A percentile compares a stretch with the other conserved stretches of the same genome.
phyloP scores from a whole-genome alignment of 2,888 invertebrate genomes.

The Amiota minor region DNA sequence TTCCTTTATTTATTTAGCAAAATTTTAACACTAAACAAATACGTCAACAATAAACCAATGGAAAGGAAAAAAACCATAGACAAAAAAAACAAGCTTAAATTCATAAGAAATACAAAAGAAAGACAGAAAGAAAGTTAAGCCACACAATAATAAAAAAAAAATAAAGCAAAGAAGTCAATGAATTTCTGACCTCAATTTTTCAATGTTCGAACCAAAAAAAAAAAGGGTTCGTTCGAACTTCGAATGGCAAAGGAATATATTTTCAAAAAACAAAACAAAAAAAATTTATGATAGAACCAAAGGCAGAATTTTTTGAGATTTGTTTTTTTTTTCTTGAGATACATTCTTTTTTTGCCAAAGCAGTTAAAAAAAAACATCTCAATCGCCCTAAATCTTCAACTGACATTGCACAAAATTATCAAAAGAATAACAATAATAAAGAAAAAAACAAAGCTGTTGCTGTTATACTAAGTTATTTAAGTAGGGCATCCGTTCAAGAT shows the following conservation, averaged over 20 bases:
- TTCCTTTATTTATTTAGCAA: constrained; percentile 41
- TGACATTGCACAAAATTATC: constrained; percentile 16
- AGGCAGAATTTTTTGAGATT: not conserved
- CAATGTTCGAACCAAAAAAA: constrained; percentile 29
- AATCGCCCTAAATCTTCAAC: not conserved
- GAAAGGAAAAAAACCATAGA: constrained; percentile 38
- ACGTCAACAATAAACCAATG: constrained; percentile 51
- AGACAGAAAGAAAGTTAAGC: constrained; percentile 43
- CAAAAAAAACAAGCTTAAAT: constrained; percentile 31
- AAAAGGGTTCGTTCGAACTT: constrained; percentile 31
- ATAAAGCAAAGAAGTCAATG: constrained; percentile 49
- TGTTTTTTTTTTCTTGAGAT: not conserved
- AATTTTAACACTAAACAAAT: constrained; percentile 50
- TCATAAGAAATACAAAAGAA: constrained; percentile 28
- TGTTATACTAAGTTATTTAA: constrained; percentile 2
- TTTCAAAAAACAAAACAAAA: constrained; percentile 1
- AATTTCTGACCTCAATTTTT: constrained; percentile 53
- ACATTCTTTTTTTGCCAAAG: not conserved
- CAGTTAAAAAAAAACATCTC: not conserved
- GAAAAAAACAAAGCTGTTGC: constrained; percentile 4
- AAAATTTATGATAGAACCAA: not conserved
- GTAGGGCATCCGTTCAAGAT: constrained; percentile 30
- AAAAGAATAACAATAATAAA: constrained; percentile 4
- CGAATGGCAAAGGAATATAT: constrained; percentile 28
- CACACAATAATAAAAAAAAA: constrained; percentile 43